Evolutionary conservation across 1,140 invertebrate species (phyloP).

Genomic region (Drosophila parvula): DNA sequence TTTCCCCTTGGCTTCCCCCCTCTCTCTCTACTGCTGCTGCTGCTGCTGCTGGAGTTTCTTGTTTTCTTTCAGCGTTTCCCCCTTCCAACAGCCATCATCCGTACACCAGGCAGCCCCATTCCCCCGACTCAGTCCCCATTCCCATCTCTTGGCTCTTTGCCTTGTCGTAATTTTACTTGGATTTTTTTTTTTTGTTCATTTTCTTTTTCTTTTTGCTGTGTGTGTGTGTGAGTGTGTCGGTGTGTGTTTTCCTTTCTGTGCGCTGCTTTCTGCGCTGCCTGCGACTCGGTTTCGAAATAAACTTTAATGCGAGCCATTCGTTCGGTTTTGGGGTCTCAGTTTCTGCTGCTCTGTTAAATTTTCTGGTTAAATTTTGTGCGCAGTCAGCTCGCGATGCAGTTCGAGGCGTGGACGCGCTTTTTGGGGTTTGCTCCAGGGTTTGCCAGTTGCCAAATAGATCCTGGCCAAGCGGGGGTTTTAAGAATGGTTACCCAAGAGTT

Average conservation of each 20-base stretch:
- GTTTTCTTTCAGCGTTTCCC: constrained; percentile 69
- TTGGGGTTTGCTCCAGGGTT: constrained; percentile 24
- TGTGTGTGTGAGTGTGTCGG: constrained; percentile 24
- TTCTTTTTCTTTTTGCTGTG: constrained; percentile 48
- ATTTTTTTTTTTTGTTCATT: constrained; percentile 52
- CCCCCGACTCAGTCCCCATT: constrained; percentile 16
- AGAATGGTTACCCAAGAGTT: neutral
- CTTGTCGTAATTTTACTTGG: constrained; percentile 81
- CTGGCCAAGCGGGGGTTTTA: neutral
- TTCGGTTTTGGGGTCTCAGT: constrained; percentile 67
- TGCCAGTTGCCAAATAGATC: constrained; percentile 1
- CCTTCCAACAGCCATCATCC: constrained; percentile 11
- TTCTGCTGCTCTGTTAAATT: constrained; percentile 81
- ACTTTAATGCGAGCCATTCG: constrained; percentile 78
- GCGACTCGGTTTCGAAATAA: constrained; percentile 77
- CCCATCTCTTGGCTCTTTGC: constrained; percentile 46
- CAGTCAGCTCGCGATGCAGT: constrained; percentile 66
- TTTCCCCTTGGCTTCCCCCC: constrained; percentile 1
- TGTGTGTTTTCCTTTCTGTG: constrained; percentile 58
- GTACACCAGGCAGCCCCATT: constrained; percentile 14
- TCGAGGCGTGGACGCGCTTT: constrained; percentile 32
- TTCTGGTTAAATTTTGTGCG: constrained; percentile 69
- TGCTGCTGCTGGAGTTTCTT: constrained; percentile 70
- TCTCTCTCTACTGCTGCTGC: constrained; percentile 8
- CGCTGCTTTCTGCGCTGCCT: constrained; percentile 63